A percentile compares a stretch with the other conserved stretches of the same genome.
Evolutionary conservation across 2,888 invertebrate genomes (phyloP).

Genomic region (Calameuta pallipes): DNA sequence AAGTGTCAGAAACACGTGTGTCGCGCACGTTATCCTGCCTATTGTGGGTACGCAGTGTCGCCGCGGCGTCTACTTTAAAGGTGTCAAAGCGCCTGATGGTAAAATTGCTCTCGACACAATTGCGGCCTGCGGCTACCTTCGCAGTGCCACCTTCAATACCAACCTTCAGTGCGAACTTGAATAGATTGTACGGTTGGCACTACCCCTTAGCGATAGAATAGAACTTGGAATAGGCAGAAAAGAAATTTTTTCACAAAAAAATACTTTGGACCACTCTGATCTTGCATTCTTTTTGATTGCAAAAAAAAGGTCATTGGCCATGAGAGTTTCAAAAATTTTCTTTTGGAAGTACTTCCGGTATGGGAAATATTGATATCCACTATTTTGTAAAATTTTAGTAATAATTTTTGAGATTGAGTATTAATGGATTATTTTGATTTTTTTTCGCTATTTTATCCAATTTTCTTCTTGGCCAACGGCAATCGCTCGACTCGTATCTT

Average conservation of each 20-base stretch:
- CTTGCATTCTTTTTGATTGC: background rate
- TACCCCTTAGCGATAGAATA: background rate
- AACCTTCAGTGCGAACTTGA: background rate
- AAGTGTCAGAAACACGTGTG: slow-evolving; percentile 59
- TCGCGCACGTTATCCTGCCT: background rate
- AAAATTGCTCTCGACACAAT: background rate
- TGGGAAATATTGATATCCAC: background rate
- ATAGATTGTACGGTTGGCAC: background rate
- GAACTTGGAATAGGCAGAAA: background rate
- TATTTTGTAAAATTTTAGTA: background rate
- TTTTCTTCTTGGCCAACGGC: background rate
- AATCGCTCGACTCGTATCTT: background rate
- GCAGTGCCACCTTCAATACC: background rate
- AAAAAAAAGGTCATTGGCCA: background rate
- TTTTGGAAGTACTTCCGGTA: background rate
- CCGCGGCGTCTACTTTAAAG: slow-evolving; percentile 11
- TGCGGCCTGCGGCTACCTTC: background rate
- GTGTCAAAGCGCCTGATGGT: background rate
- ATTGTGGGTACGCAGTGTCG: background rate
- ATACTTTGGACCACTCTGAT: background rate
- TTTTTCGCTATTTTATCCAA: background rate
- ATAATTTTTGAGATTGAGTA: background rate
- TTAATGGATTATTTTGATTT: background rate
- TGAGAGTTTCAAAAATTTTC: background rate
- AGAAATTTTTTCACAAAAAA: background rate